These are phyloP conservation scores for Orthochromis malagaraziensis DNA, from an alignment of 2,113 vertebrate genomes.

Conservation along the genomic window DNA sequence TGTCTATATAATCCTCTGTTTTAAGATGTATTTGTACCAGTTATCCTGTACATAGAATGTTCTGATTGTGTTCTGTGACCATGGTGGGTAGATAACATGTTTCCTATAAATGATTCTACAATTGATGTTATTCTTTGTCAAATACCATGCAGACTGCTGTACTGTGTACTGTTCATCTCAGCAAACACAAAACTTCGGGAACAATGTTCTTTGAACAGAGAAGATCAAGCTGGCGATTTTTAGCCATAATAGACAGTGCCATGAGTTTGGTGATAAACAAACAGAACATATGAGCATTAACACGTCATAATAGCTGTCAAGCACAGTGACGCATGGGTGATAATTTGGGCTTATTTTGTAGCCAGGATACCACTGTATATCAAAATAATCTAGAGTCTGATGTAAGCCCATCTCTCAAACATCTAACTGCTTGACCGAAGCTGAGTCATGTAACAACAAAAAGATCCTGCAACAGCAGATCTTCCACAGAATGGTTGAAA, in stretches of 20 bases:
- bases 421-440: neutral
- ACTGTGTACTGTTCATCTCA: neutral
- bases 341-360: accelerated
- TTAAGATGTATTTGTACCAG: accelerated
- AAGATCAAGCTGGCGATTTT: neutral
- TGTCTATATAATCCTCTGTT: neutral
- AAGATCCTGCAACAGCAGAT: neutral
- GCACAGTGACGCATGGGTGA: accelerated
- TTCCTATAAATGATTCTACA: neutral
- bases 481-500: neutral
- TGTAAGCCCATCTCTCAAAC: neutral
- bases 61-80: neutral
- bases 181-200: neutral
- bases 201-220: neutral
- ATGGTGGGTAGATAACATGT: neutral
- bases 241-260: neutral
- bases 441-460: accelerated
- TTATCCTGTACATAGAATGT: neutral
- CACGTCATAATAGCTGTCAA: neutral
- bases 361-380: accelerated
- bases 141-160: neutral
- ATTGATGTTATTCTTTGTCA: neutral
- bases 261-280: neutral
- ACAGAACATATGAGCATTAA: neutral
- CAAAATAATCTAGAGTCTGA: neutral